Percentiles rank a stretch among this genome's conserved stretches.
Evolutionary conservation across 2,113 vertebrate genomes (phyloP).

Genomic region (Isurus oxyrinchus): DNA sequence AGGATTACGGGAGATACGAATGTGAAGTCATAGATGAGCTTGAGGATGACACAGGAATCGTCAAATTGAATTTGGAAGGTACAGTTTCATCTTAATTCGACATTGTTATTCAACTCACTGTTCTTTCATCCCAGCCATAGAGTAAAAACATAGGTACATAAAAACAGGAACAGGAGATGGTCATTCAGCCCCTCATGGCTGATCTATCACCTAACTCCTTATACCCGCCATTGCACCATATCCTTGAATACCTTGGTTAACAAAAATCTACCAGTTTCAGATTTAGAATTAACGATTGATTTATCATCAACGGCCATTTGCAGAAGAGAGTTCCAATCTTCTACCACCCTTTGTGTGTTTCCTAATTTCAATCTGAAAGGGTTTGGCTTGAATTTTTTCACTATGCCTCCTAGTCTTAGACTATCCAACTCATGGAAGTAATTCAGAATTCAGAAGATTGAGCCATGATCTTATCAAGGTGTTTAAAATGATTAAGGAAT

Average conservation of each 20-base stretch:
- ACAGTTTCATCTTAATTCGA: too few relatives aligned
- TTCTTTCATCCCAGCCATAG: not conserved
- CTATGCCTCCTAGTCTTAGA: too few relatives aligned
- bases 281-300: not conserved
- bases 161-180: too few relatives aligned
- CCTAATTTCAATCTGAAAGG: too few relatives aligned
- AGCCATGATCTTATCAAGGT: too few relatives aligned
- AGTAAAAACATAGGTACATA: not conserved
- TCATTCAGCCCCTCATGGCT: not conserved
- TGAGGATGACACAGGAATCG: constrained; percentile 83
- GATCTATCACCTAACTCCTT: not conserved
- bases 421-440: too few relatives aligned
- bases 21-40: constrained; percentile 92
- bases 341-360: too few relatives aligned
- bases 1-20: constrained; percentile 89
- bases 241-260: not conserved
- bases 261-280: not conserved
- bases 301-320: too few relatives aligned
- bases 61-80: constrained; percentile 92
- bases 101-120: not conserved
- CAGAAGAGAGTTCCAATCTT: too few relatives aligned
- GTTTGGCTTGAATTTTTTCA: too few relatives aligned
- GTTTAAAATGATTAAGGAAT: too few relatives aligned
- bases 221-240: not conserved
- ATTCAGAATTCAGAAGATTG: too few relatives aligned